Evolutionary conservation across 2,797 vertebrate species (phyloP).

Genomic region (Muraenolepis orangiensis): DNA sequence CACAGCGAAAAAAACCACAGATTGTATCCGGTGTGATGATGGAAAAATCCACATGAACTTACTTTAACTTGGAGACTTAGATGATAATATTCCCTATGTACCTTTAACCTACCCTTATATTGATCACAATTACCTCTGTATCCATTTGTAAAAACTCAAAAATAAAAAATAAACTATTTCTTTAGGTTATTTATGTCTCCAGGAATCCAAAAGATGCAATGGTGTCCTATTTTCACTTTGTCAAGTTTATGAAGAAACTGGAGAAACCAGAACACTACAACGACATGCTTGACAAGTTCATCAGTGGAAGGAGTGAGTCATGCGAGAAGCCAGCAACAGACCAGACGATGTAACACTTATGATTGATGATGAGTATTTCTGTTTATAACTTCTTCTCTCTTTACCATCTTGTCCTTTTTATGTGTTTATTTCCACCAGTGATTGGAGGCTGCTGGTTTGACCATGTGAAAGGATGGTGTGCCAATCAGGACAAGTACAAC

Average conservation of each 20-base stretch:
- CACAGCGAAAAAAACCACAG: no score
- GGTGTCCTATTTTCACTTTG: slow-evolving; percentile 56
- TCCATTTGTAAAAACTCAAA: no score
- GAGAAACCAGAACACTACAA: slow-evolving; percentile 17
- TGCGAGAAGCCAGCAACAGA: background rate
- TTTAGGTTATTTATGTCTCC: slow-evolving; percentile 50
- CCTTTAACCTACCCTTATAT: background rate
- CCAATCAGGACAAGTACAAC: slow-evolving; percentile 68
- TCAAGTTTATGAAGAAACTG: slow-evolving; percentile 29
- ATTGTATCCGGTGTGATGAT: no score
- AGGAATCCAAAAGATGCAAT: slow-evolving; percentile 57
- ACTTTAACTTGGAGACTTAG: no score
- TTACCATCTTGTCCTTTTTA: background rate
- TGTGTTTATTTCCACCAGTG: slow-evolving; percentile 34
- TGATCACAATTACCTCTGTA: no score
- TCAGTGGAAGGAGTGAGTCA: slow-evolving; percentile 44
- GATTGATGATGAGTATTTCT: background rate
- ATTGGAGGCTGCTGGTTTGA: slow-evolving; percentile 61
- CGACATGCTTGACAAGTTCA: slow-evolving; percentile 43
- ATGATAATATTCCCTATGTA: no score
- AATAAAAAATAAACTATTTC: background rate
- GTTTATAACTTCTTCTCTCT: background rate
- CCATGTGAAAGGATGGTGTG: slow-evolving; percentile 66
- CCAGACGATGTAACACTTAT: background rate
- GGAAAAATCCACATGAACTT: no score